phyloP scores from a whole-genome alignment of 1,140 invertebrate species.

The Magallana angulata region DNA sequence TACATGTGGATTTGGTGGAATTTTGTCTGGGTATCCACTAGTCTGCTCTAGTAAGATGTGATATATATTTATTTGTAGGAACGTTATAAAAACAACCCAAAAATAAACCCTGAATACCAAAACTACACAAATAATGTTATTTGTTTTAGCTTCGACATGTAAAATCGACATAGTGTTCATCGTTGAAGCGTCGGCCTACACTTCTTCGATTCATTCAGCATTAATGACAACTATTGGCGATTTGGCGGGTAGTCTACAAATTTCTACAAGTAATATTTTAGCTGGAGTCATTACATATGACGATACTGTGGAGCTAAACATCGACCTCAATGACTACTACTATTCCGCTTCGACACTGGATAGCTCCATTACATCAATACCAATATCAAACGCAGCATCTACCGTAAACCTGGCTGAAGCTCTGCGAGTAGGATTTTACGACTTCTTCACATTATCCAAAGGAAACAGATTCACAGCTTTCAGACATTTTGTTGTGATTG shows the following conservation, averaged over 20 bases:
- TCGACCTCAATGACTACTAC: not conserved
- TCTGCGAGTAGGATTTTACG: not conserved
- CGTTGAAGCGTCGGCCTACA: not conserved
- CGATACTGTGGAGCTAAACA: not conserved
- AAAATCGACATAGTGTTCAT: constrained; percentile 1
- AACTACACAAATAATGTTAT: not conserved
- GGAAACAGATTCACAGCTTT: not conserved
- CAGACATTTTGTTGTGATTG: constrained; percentile 9
- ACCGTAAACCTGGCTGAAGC: not conserved
- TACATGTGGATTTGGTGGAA: not conserved
- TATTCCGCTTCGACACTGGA: not conserved
- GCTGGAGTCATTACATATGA: not conserved
- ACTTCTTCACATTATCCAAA: not conserved
- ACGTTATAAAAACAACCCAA: no score
- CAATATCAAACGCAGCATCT: not conserved
- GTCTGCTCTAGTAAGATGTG: not conserved
- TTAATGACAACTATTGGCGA: not conserved
- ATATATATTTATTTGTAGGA: not conserved
- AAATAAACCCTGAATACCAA: no score
- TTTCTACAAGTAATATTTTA: not conserved
- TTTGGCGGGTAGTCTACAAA: not conserved
- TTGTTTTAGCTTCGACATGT: not conserved
- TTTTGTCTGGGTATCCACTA: not conserved
- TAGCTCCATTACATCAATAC: not conserved
- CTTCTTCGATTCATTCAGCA: not conserved